These are phyloP conservation scores for Falcaria lacertinaria DNA, from an alignment of 2,888 invertebrate genomes.

Conservation along the genomic window DNA sequence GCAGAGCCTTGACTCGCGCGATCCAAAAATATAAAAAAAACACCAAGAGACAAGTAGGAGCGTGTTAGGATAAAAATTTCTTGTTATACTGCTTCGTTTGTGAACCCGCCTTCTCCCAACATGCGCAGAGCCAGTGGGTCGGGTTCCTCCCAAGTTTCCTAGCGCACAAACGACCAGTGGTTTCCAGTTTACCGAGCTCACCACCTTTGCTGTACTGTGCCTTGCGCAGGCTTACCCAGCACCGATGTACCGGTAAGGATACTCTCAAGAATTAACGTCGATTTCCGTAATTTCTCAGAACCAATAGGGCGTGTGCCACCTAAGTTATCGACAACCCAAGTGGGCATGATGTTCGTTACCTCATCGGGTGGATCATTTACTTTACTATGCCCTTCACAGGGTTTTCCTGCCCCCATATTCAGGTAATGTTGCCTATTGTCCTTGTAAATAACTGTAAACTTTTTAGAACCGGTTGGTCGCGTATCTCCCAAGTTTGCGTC, in stretches of 20 bases:
- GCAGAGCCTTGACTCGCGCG: constrained; percentile 77
- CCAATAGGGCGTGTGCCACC: constrained; percentile 68
- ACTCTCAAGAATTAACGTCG: constrained; percentile 39
- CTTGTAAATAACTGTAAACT: constrained; percentile 23
- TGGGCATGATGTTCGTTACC: constrained; percentile 81
- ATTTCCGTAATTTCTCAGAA: constrained; percentile 60
- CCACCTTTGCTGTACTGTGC: constrained; percentile 81
- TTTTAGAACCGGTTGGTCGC: constrained; percentile 62
- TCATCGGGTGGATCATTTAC: constrained; percentile 67
- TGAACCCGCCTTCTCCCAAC: constrained; percentile 76
- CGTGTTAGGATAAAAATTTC: constrained; percentile 26
- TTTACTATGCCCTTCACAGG: constrained; percentile 87
- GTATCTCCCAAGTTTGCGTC: constrained; percentile 80
- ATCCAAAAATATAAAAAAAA: constrained; percentile 19
- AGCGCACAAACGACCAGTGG: constrained; percentile 81
- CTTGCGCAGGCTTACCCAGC: constrained; percentile 86
- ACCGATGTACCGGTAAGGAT: constrained; percentile 84
- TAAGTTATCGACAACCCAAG: constrained; percentile 62
- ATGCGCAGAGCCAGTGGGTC: constrained; percentile 83
- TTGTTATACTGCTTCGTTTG: constrained; percentile 38
- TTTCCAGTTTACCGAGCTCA: constrained; percentile 76
- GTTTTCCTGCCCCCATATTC: constrained; percentile 74
- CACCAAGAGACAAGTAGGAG: constrained; percentile 39
- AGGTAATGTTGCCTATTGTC: constrained; percentile 52
- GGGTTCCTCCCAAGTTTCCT: constrained; percentile 82